A percentile compares a stretch with the other conserved stretches of the same genome.
These are phyloP conservation scores for Microcebus ravelobensis DNA, from an alignment of 2,113 vertebrate genomes.

Conservation along the genomic window DNA sequence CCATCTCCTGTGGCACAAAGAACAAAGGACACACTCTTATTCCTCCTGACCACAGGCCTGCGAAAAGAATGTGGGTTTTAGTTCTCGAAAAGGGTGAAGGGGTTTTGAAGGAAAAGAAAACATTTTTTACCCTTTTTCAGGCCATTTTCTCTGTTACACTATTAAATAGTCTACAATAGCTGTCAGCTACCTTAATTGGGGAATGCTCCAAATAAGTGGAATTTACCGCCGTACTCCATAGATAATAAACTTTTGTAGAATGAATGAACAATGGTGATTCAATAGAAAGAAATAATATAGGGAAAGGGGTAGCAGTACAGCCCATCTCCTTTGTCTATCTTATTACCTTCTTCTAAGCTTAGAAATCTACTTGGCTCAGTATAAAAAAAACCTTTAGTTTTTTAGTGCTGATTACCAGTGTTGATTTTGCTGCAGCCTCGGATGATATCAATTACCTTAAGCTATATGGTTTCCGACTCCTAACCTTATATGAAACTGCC, in stretches of 20 bases:
- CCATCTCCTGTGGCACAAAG: too few relatives aligned
- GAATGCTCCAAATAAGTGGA: background rate
- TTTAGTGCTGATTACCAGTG: background rate
- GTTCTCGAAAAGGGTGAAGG: too few relatives aligned
- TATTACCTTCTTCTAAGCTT: background rate
- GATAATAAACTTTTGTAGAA: background rate
- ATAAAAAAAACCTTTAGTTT: background rate
- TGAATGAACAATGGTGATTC: background rate
- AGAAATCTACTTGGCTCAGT: background rate
- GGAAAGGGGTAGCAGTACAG: background rate
- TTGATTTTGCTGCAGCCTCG: background rate
- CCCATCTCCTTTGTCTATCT: background rate
- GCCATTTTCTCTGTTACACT: too few relatives aligned
- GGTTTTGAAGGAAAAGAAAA: too few relatives aligned
- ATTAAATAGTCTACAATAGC: background rate
- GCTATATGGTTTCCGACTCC: background rate
- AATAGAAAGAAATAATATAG: background rate
- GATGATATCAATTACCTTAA: background rate
- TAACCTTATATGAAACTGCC: background rate
- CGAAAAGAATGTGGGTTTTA: too few relatives aligned
- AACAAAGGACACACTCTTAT: too few relatives aligned
- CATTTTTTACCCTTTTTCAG: too few relatives aligned
- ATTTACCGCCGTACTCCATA: background rate
- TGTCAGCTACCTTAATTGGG: background rate
- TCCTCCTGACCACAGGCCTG: too few relatives aligned